Evolutionary conservation across 2,797 vertebrate species (phyloP), one percentile per base, ranked within the genome.

Genomic region (Pangasius djambal): DNA sequence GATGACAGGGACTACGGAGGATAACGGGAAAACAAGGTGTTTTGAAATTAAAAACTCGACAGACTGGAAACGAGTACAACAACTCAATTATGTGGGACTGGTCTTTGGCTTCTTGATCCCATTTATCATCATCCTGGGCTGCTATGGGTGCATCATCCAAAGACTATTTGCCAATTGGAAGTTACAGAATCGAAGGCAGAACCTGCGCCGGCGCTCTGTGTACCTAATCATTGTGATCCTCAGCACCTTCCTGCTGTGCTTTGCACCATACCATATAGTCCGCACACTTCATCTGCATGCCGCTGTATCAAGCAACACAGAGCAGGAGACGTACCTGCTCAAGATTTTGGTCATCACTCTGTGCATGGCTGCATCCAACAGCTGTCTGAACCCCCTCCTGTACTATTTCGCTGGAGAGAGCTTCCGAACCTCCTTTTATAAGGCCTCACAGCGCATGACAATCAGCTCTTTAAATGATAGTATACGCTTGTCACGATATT

Each of bases 341-440:
- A 91, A 92, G 4, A 82, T 90, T 0, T 91, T 91, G 70, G 94
- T 95, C 40, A 87, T 96, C 40, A 95, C 95, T 1, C 91, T 95
- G 44, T 96, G 96, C 69, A 86, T 94, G 90, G 95, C 95, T 0
- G 93, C 95, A 0, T 90, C 89, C 8, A 96, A 96, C 93, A 94
- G 95, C 52, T 93, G 94, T 87, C 87, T 95, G 86, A 96, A 96
- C 92, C 96, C 96, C 0, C 86, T 96, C 87, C 92, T 96, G 6
- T 96, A 96, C 72, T 96, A 96, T 91, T 96, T 95, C 25, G 93
- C 92, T 4, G 94, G 94, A 59, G 88, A 91, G 50, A 90, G 72
- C 0, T 96, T 96, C 91, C 94, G 95, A 0, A 63, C 87, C 0
- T 16, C 63, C 6, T 3, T 94, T 52, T 89, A 72, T 7, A 84